These are phyloP conservation scores for Sussaba pulchella DNA, from an alignment of 2,888 invertebrate genomes.

Conservation along the genomic window DNA sequence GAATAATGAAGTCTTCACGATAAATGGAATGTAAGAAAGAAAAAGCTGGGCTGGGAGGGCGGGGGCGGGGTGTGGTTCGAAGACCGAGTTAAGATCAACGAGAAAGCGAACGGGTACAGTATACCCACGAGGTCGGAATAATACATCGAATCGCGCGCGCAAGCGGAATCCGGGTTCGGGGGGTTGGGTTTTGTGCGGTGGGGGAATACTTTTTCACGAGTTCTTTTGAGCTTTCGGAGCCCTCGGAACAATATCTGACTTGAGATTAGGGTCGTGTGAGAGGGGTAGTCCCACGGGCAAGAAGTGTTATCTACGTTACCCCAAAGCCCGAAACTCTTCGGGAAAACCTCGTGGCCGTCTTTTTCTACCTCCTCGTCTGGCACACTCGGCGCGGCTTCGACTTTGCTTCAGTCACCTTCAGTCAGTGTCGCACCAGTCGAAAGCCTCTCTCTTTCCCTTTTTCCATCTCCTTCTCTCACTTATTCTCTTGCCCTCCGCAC, in stretches of 20 bases:
- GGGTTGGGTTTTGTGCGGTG: too few species aligned
- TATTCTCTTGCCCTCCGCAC: too few species aligned
- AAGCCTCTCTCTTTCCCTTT: conserved; percentile 23
- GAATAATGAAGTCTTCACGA: neutral
- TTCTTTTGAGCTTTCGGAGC: conserved; percentile 81
- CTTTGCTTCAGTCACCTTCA: conserved; percentile 42
- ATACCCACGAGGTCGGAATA: conserved; percentile 77
- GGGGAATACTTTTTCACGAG: conserved; percentile 78
- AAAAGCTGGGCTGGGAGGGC: too few species aligned
- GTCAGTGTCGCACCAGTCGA: conserved; percentile 35
- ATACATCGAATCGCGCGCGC: conserved; percentile 78
- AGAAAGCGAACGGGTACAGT: conserved; percentile 68
- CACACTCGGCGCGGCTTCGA: conserved; percentile 60
- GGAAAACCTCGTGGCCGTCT: conserved; percentile 34
- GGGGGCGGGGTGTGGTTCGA: conserved; percentile 36
- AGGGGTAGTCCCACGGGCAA: conserved; percentile 77
- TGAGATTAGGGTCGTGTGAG: conserved; percentile 79
- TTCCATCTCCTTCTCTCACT: conserved; percentile 9
- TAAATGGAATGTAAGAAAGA: conserved; percentile 28
- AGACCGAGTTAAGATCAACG: conserved; percentile 70
- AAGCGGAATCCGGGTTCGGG: conserved; percentile 11
- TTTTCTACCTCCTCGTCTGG: conserved; percentile 29
- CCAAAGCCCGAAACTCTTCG: conserved; percentile 78
- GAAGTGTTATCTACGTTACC: conserved; percentile 81
- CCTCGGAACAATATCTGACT: conserved; percentile 82